Evolutionary conservation across 2,797 vertebrate genomes (phyloP).

Genomic region (Capromys pilorides): DNA sequence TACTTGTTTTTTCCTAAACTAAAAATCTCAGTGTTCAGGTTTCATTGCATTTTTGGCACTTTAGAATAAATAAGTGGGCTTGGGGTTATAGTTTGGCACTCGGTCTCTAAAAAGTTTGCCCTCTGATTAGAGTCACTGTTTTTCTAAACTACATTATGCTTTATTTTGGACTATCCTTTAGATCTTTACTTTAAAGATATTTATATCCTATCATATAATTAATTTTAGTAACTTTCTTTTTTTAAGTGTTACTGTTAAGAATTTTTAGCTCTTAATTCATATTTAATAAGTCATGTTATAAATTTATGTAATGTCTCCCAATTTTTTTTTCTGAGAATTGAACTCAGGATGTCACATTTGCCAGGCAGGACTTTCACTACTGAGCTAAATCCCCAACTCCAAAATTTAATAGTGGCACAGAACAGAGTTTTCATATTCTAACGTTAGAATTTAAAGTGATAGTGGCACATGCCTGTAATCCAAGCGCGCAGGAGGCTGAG

Average conservation of each 20-base stretch:
- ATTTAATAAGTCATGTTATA: constrained; percentile 27
- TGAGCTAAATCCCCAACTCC: background rate
- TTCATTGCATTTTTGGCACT: background rate
- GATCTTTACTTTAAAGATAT: background rate
- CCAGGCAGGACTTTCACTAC: too few relatives aligned
- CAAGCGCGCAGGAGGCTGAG: too few relatives aligned
- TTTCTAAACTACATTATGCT: constrained; percentile 26
- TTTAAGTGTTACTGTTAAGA: constrained; percentile 24
- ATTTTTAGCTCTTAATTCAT: constrained; percentile 60
- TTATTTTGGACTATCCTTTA: constrained; percentile 39
- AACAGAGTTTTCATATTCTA: constrained; percentile 45
- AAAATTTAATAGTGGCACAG: constrained; percentile 16
- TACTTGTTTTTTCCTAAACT: background rate
- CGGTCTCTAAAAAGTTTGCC: background rate
- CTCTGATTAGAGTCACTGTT: background rate
- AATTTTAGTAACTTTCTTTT: constrained; percentile 56
- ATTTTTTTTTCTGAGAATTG: too few relatives aligned
- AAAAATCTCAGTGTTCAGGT: background rate
- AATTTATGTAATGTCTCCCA: constrained; percentile 11
- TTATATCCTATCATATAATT: background rate
- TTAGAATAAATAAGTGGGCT: background rate
- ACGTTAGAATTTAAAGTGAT: background rate
- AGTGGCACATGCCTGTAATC: too few relatives aligned
- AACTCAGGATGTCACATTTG: too few relatives aligned
- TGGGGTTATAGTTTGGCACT: background rate